These are phyloP conservation scores for Oreochromis spilurus DNA, from an alignment of 2,113 vertebrate genomes.

Conservation along the genomic window DNA sequence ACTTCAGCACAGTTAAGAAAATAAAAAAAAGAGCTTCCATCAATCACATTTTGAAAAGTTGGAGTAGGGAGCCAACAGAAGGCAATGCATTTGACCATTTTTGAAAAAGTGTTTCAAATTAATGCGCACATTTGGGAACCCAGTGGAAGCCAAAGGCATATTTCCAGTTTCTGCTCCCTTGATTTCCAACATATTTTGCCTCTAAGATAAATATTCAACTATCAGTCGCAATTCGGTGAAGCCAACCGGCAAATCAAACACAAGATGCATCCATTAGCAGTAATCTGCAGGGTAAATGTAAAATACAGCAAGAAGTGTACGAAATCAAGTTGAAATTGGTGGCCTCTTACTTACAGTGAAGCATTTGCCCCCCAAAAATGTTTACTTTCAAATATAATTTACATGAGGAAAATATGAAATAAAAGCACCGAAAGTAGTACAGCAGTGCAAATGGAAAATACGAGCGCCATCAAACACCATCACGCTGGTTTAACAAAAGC, in stretches of 20 bases:
- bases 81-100: not conserved
- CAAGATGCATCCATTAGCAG: slow-evolving; percentile 1
- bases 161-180: slow-evolving; percentile 22
- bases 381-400: not conserved
- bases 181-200: slow-evolving; percentile 1
- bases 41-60: slow-evolving; percentile 10
- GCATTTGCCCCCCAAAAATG: not conserved
- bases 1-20: not conserved
- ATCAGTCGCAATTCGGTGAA: slow-evolving; percentile 24
- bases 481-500: not conserved
- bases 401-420: not conserved
- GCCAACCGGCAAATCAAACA: slow-evolving; percentile 13
- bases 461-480: not conserved
- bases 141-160: not conserved
- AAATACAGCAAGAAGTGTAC: not conserved
- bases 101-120: not conserved
- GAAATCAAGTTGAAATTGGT: not conserved
- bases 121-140: slow-evolving; percentile 11
- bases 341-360: not conserved
- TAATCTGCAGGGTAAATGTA: not conserved
- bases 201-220: slow-evolving; percentile 24
- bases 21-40: not conserved
- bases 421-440: not conserved
- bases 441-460: not conserved
- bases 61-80: not conserved